These are phyloP conservation scores for Telmatochromis sp. DNA, from an alignment of 2,113 vertebrate genomes.

Conservation along the genomic window DNA sequence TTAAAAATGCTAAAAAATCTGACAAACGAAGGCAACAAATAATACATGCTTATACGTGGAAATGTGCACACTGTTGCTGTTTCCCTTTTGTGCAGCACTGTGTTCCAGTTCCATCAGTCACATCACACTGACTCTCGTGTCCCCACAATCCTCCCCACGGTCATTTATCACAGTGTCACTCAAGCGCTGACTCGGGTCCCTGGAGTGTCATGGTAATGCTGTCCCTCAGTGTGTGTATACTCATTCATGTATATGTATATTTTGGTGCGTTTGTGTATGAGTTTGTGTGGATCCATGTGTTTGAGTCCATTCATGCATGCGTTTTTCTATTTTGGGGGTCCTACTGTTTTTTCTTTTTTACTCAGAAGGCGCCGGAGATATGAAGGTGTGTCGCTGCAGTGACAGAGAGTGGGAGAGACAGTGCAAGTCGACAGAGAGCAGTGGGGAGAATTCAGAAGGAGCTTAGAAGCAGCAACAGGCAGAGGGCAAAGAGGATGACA, in stretches of 20 bases:
- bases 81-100: slow-evolving; percentile 2
- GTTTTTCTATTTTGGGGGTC: slow-evolving; percentile 3
- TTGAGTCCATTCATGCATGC: not conserved
- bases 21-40: not conserved
- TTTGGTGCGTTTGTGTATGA: not conserved
- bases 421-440: not conserved
- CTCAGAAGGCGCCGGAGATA: not conserved
- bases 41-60: not conserved
- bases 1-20: not conserved
- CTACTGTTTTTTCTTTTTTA: not conserved
- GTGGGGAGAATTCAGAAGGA: slow-evolving; percentile 6
- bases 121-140: slow-evolving; percentile 18
- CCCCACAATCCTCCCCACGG: slow-evolving; percentile 38
- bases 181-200: slow-evolving; percentile 52
- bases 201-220: slow-evolving; percentile 18
- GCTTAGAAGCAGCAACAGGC: slow-evolving; percentile 50
- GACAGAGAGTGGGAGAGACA: not conserved
- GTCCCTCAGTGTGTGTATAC: not conserved
- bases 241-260: slow-evolving; percentile 12
- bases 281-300: not conserved
- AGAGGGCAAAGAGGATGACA: slow-evolving; percentile 51
- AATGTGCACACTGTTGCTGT: not conserved
- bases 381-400: slow-evolving; percentile 27
- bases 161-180: slow-evolving; percentile 60
- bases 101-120: slow-evolving; percentile 57